Percentiles rank a stretch among this genome's conserved stretches.
phyloP scores from a whole-genome alignment of 2,888 invertebrate species.

The Cosmia trapezina region DNA sequence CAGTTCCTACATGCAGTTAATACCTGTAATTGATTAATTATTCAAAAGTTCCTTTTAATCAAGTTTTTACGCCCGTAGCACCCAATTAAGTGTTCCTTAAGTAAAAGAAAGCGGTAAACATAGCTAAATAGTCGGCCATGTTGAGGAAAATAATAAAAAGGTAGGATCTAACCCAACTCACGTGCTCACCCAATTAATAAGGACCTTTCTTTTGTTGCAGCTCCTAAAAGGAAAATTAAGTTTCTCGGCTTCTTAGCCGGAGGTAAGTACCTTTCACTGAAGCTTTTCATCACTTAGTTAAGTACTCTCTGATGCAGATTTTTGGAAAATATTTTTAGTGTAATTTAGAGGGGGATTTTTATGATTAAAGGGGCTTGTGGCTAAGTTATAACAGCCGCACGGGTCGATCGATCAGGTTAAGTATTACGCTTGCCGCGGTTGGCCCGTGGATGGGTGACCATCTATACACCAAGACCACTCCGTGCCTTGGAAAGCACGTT shows the following conservation, averaged over 20 bases:
- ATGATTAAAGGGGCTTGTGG: too few species aligned
- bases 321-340: background rate
- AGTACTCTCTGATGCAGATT: background rate
- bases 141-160: slow-evolving; percentile 14
- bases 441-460: too few species aligned
- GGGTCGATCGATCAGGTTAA: too few species aligned
- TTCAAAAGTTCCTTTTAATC: slow-evolving; percentile 6
- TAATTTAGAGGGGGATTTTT: too few species aligned
- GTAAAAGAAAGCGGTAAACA: slow-evolving; percentile 16
- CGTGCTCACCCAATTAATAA: slow-evolving; percentile 59
- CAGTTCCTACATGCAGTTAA: background rate
- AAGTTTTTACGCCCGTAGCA: background rate
- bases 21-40: background rate
- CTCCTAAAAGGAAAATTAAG: slow-evolving; percentile 71
- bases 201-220: slow-evolving; percentile 69
- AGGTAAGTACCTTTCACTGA: slow-evolving; percentile 66
- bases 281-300: background rate
- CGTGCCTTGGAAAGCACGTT: too few species aligned
- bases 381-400: too few species aligned
- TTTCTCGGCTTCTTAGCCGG: slow-evolving; percentile 70
- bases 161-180: slow-evolving; percentile 36
- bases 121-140: slow-evolving; percentile 1
- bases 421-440: too few species aligned
- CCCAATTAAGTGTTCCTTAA: slow-evolving; percentile 23
- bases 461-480: too few species aligned